A percentile compares a stretch with the other conserved stretches of the same genome.
phyloP scores from a whole-genome alignment of 2,113 vertebrate genomes.

The Paramormyrops kingsleyae region DNA sequence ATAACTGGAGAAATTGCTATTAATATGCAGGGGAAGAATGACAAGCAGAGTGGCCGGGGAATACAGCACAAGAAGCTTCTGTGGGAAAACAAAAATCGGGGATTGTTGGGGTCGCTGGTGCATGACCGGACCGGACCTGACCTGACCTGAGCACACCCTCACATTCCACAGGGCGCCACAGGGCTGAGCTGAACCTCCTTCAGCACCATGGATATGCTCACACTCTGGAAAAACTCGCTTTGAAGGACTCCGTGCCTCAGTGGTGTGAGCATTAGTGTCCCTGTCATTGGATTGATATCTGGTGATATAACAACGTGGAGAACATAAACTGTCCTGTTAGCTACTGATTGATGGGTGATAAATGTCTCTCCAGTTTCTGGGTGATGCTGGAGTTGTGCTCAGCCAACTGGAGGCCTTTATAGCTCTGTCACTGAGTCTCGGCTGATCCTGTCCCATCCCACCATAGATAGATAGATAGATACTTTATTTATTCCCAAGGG shows the following conservation, averaged over 20 bases:
- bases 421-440: background rate
- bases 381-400: background rate
- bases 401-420: background rate
- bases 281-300: background rate
- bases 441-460: background rate
- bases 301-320: background rate
- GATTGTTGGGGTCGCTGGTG: conserved; percentile 51
- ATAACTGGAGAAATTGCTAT: conserved; percentile 36
- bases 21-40: conserved; percentile 25
- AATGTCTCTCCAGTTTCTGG: background rate
- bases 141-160: conserved; percentile 37
- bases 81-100: conserved; percentile 60
- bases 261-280: background rate
- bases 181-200: conserved; percentile 20
- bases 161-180: conserved; percentile 45
- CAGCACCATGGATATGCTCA: background rate
- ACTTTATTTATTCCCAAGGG: too few relatives aligned
- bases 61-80: conserved; percentile 42
- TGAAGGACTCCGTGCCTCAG: background rate
- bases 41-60: conserved; percentile 8
- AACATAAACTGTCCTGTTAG: background rate
- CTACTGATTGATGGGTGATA: background rate
- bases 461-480: too few relatives aligned
- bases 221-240: background rate
- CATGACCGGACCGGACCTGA: conserved; percentile 41